These are phyloP conservation scores for Limnephilus lunatus DNA, from an alignment of 2,888 invertebrate species.

Conservation along the genomic window DNA sequence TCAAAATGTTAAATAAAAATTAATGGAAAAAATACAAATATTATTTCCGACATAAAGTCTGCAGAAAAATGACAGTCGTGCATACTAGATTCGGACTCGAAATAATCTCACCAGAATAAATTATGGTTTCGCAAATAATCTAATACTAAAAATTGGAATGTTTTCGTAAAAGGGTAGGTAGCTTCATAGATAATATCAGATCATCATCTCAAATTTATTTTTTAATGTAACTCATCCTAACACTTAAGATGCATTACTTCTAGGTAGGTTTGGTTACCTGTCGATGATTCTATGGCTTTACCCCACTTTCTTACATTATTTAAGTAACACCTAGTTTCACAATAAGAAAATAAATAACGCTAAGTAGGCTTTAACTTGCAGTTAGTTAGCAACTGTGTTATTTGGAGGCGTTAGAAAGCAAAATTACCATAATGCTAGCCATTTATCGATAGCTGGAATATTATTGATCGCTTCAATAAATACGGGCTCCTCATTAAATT, in stretches of 20 bases:
- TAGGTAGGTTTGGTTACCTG: too few relatives aligned
- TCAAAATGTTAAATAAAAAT: constrained; percentile 36
- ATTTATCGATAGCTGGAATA: background rate
- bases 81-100: too few relatives aligned
- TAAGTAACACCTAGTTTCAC: too few relatives aligned
- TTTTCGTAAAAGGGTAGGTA: background rate
- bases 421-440: background rate
- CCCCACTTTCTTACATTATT: too few relatives aligned
- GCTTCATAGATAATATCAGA: too few relatives aligned
- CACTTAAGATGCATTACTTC: too few relatives aligned
- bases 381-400: background rate
- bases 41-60: background rate
- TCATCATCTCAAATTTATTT: too few relatives aligned
- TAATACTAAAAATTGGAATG: too few relatives aligned
- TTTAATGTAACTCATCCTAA: too few relatives aligned
- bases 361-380: too few relatives aligned
- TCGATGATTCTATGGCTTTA: too few relatives aligned
- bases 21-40: background rate
- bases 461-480: background rate
- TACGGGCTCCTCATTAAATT: background rate
- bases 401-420: background rate
- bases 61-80: background rate
- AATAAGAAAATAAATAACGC: too few relatives aligned
- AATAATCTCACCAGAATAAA: background rate
- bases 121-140: background rate